Conservation (phyloP, 1,140 invertebrate species). For the Magallana angulata region DNA sequence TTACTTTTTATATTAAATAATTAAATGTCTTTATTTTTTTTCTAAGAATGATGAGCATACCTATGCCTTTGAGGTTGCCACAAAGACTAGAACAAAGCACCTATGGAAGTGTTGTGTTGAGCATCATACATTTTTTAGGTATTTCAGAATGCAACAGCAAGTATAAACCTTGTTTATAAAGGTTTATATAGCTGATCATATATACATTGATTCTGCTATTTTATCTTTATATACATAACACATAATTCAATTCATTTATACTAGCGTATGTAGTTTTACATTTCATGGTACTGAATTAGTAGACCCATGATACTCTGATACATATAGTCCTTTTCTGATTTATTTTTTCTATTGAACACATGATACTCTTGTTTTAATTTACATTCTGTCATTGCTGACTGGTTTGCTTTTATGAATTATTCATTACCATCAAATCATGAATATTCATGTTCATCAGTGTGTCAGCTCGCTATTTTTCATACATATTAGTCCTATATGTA, state of each 20-base stretch:
- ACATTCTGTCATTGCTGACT: background rate
- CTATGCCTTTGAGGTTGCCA: conserved; percentile 82
- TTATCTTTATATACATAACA: background rate
- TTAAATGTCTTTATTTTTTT: conserved; percentile 43
- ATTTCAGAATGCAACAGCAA: background rate
- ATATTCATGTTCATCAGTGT: background rate
- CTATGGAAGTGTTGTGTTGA: conserved; percentile 99
- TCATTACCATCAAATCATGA: background rate
- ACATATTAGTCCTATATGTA: conserved; percentile 16
- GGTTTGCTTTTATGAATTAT: background rate
- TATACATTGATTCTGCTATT: background rate
- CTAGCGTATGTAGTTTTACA: background rate
- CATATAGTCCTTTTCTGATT: background rate
- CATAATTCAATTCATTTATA: background rate
- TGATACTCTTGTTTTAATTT: background rate
- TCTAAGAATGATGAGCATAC: conserved; percentile 94
- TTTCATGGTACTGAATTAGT: too few species aligned
- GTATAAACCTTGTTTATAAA: too few species aligned
- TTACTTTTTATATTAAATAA: background rate
- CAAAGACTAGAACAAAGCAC: conserved; percentile 97
- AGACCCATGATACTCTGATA: background rate
- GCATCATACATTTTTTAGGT: conserved; percentile 94
- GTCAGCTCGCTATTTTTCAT: conserved; percentile 4
- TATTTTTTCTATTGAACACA: background rate
- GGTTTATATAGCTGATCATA: too few species aligned